These are phyloP conservation scores for Phyllotreta cruciferae DNA, from an alignment of 2,888 invertebrate genomes.

Conservation along the genomic window DNA sequence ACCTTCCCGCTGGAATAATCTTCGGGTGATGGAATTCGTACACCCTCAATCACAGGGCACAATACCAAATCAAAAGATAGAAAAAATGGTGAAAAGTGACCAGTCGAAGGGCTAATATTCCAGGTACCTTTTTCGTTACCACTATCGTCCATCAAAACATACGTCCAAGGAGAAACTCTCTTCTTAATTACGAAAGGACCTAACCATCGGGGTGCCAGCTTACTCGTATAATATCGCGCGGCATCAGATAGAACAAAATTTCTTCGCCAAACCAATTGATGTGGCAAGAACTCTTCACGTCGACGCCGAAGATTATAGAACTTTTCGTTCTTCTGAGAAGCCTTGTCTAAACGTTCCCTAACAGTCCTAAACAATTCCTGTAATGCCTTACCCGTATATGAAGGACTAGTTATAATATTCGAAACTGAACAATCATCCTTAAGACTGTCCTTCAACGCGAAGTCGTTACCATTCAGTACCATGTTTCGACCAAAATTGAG, in stretches of 20 bases:
- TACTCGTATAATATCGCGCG: slow-evolving; percentile 27
- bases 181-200: slow-evolving; percentile 30
- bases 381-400: background rate
- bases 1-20: too few species aligned
- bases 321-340: slow-evolving; percentile 17
- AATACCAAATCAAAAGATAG: too few species aligned
- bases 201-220: slow-evolving; percentile 34
- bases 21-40: too few species aligned
- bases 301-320: slow-evolving; percentile 26
- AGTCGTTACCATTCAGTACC: background rate
- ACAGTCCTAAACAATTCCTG: slow-evolving; percentile 12
- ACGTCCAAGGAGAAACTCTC: slow-evolving; percentile 32
- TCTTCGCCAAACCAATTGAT: slow-evolving; percentile 25
- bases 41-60: too few species aligned
- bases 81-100: too few species aligned
- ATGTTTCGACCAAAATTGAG: slow-evolving; percentile 25
- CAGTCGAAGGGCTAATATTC: too few species aligned
- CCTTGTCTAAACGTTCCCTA: slow-evolving; percentile 8
- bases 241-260: slow-evolving; percentile 35
- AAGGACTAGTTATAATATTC: background rate
- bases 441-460: background rate
- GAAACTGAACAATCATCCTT: background rate
- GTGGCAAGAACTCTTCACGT: slow-evolving; percentile 10
- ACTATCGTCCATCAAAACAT: slow-evolving; percentile 30
- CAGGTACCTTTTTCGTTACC: slow-evolving; percentile 30